Evolutionary conservation across 2,888 invertebrate species (phyloP), one percentile per base, ranked within the genome.

Genomic region (Ditula angustiorana): DNA sequence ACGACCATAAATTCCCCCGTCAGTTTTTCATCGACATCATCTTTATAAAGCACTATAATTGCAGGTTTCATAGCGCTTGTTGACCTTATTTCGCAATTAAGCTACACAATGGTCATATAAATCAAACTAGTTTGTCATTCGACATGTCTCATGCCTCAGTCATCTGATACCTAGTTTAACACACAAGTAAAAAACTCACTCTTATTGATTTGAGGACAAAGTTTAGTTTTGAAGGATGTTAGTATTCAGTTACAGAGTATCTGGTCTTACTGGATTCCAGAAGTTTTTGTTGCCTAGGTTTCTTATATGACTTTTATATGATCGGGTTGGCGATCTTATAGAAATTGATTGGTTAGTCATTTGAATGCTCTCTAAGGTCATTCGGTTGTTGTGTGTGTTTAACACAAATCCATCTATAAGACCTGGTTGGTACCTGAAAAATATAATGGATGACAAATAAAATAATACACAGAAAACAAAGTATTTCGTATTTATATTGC

Each of bases 31-130:
- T 30, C 30, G 13, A 16, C 41, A n/a, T 50, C n/a, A 16, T 49
- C 30, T 59, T 59, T 59, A 50, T 56, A 58, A 35, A 64, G 33
- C 33, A 26, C 44, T 46, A 60, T 71, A 72, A 72, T 69, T 72
- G 67, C 57, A 57, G 66, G 68, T 67, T 67, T 33, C 61, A 24
- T 66, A 49, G 56, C 61, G 71, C 75, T 64, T 66, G 74, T 70
- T 79, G 83, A 83, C 85, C 83, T 82, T 85, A 86, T 82, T 85
- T 73, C 74, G 77, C 80, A 86, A 86, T 87, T 84, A 84, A 79
- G 76, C 73, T 77, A 74, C 75, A 88, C 88, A 89, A 88, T 88
- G 82, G 84, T 61, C 61, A 67, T 70, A 86, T 88, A 85, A 84
- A 87, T 89, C 87, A 87, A 82, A 81, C 79, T 69, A 74, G 77